phyloP scores from a whole-genome alignment of 1,140 invertebrate genomes.

The Tetranychus urticae region DNA sequence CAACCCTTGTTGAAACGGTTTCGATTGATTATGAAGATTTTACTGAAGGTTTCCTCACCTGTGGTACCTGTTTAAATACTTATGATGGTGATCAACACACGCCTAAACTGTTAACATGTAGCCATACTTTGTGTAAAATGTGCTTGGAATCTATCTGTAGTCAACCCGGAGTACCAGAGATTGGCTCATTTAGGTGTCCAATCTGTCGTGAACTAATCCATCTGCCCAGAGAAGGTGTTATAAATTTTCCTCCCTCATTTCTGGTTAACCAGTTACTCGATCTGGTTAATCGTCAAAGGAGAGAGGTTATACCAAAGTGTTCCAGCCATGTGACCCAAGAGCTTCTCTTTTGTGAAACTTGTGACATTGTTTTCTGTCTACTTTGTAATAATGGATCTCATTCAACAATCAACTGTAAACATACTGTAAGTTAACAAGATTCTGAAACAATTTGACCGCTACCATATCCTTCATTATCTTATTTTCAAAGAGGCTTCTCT shows the following conservation, averaged over 20 bases:
- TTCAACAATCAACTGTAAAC: slow-evolving; percentile 1
- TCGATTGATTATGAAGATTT: slow-evolving; percentile 95
- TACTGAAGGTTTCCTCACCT: slow-evolving; percentile 86
- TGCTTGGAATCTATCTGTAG: slow-evolving; percentile 57
- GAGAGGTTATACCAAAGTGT: slow-evolving; percentile 80
- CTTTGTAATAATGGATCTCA: slow-evolving; percentile 29
- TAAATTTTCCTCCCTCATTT: slow-evolving; percentile 69
- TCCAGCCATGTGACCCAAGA: slow-evolving; percentile 54
- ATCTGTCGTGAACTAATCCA: slow-evolving; percentile 77
- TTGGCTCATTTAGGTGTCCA: slow-evolving; percentile 59
- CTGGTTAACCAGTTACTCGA: slow-evolving; percentile 79
- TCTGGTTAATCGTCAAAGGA: slow-evolving; percentile 62
- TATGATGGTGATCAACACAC: slow-evolving; percentile 72
- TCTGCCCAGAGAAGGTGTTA: slow-evolving; percentile 58
- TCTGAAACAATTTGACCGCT: too few relatives aligned
- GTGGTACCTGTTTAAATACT: slow-evolving; percentile 73
- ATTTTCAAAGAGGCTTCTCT: background rate
- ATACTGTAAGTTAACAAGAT: slow-evolving; percentile 2
- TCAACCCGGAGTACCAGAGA: slow-evolving; percentile 27
- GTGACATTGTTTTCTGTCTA: slow-evolving; percentile 75
- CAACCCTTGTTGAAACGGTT: slow-evolving; percentile 74
- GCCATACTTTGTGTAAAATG: slow-evolving; percentile 52
- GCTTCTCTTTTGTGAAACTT: slow-evolving; percentile 77
- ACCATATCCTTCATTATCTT: too few relatives aligned
- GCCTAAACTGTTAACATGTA: slow-evolving; percentile 38